Evolutionary conservation across 1,140 invertebrate genomes (phyloP), one percentile per base, ranked within the genome.

Genomic region (Odontomachus brunneus): DNA sequence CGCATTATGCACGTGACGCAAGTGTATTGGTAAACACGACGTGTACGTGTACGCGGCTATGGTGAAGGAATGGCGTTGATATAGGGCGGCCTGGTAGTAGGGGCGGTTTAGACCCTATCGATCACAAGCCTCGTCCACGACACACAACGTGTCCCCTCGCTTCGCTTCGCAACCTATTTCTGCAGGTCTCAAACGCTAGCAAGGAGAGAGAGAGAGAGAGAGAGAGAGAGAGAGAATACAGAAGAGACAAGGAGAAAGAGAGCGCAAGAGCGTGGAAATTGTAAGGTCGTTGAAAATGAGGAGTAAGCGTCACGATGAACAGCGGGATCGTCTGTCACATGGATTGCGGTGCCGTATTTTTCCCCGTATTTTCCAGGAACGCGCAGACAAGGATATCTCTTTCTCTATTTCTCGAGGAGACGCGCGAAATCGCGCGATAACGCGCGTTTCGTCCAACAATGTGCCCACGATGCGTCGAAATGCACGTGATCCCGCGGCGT

Each of bases 51-150:
- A 38, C 29, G 38, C 38, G 44, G 53, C 62, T 78, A 83, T 63
- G 76, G 76, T 83, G 55, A 55, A 53, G 60, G 72, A 65, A 66
- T 38, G 55, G 48, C 53, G 78, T 76, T 67, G 48, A 60, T 57
- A 83, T 80, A 60, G 53, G 51, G 57, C 24, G 44, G 57, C 63
- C 51, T 76, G 59, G 62, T 62, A 33, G 55, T 66, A 73, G 83
- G 73, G 72, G 86, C 57, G 69, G 83, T 87, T 88, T 87, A 88
- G 60, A 88, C 83, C 73, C 86, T 88, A 88, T 88, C 87, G 87
- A 88, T 88, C 87, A 88, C 83, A 74, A 82, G 86, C 86, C 86
- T 88, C 86, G 83, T 88, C 78, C 76, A 88, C 87, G 85, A 84
- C 69, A 87, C 82, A 75, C 80, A 60, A 86, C 73, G 66, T 78